phyloP scores from a whole-genome alignment of 2,113 vertebrate species.

The Pangasianodon gigas region DNA sequence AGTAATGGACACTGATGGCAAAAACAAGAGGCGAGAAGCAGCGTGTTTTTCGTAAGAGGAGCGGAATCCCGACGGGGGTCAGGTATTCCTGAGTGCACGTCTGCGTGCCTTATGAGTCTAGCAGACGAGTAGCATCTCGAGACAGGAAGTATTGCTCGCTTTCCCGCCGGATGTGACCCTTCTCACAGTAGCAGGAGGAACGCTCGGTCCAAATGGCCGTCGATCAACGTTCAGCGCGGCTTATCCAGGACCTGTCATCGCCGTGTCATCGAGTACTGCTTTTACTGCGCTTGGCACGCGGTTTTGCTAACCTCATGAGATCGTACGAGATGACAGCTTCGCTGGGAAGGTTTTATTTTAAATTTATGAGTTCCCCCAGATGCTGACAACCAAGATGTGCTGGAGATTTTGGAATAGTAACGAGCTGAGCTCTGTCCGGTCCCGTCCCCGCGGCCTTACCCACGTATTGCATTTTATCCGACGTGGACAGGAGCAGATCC shows the following conservation, averaged over 20 bases:
- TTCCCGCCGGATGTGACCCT: slow-evolving; percentile 35
- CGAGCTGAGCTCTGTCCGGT: not conserved
- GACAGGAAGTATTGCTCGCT: slow-evolving; percentile 44
- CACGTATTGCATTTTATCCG: slow-evolving; percentile 79
- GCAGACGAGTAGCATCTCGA: slow-evolving; percentile 47
- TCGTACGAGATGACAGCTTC: slow-evolving; percentile 33
- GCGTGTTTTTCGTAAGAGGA: slow-evolving; percentile 27
- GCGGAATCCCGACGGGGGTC: slow-evolving; percentile 31
- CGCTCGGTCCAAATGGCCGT: slow-evolving; percentile 26
- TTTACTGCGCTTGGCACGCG: slow-evolving; percentile 46
- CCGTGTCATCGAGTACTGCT: slow-evolving; percentile 17
- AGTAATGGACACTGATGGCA: slow-evolving; percentile 44
- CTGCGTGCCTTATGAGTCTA: slow-evolving; percentile 56
- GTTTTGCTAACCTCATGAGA: slow-evolving; percentile 38
- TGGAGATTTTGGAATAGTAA: slow-evolving; percentile 37
- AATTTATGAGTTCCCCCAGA: slow-evolving; percentile 35
- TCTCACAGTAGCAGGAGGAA: slow-evolving; percentile 41
- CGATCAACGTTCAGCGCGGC: slow-evolving; percentile 37
- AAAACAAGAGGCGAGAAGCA: slow-evolving; percentile 45
- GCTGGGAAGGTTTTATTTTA: slow-evolving; percentile 37
- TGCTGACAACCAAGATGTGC: slow-evolving; percentile 16
- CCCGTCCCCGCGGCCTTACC: slow-evolving; percentile 64
- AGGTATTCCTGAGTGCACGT: slow-evolving; percentile 49
- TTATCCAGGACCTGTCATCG: slow-evolving; percentile 47
- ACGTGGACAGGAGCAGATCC: slow-evolving; percentile 76